Evolutionary conservation across 1,140 invertebrate genomes (phyloP), one percentile per base, ranked within the genome.

Genomic region (Papilio helenus): DNA sequence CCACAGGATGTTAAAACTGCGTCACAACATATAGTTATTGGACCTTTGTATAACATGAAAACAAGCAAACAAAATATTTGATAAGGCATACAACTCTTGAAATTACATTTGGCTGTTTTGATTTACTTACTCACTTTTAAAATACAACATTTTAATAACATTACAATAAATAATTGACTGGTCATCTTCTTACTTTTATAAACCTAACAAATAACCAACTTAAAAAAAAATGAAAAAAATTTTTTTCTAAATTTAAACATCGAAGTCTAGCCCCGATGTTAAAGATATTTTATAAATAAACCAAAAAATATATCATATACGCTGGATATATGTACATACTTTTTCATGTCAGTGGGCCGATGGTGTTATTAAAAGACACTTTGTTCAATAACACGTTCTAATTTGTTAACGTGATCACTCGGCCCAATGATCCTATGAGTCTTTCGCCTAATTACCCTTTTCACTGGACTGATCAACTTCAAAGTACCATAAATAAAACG

Each of bases 391-490:
- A 90, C 83, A 90, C 88, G 90, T 87, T 90, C 86, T 92, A 94
- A 93, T 93, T 93, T 92, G 88, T 89, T 84, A 91, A 93, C 88
- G 83, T 83, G 92, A 92, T 93, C 88, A 89, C 82, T 84, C 89
- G 83, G 87, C 81, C 86, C 90, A 89, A 74, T 82, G 89, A 76
- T 79, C 85, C 84, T 85, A 88, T 89, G 90, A 89, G 90, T 90
- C 88, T 94, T 88, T 91, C 93, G 81, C 90, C 87, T 92, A 94
- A 93, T 94, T 94, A 94, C 86, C 89, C 88, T 88, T 91, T 88
- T 89, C 90, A 93, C 84, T 65, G 87, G 87, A 86, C 82, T 90
- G 87, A 86, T 73, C 82, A 85, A 88, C 89, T 90, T 94, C 92
- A 94, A 94, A 94, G 92, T 74, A 79, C 85, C 79, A 86, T 85